Evolutionary conservation across 2,888 invertebrate species (phyloP).

Genomic region (Malthinus seriepunctatus): DNA sequence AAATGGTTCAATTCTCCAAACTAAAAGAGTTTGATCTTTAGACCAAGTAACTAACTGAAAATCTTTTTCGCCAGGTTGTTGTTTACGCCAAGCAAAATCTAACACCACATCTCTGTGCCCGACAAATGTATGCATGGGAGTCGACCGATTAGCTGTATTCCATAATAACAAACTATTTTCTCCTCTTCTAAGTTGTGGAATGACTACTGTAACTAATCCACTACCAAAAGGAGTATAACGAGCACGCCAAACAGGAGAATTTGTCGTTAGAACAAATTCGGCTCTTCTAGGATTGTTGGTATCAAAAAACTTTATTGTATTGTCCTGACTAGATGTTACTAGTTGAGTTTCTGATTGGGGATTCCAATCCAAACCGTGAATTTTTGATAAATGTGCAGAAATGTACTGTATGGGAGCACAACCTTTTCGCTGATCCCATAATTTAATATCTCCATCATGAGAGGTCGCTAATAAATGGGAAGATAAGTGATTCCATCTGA

Average conservation of each 20-base stretch:
- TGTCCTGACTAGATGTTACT: constrained; percentile 93
- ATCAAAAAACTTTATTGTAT: constrained; percentile 93
- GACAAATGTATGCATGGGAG: constrained; percentile 88
- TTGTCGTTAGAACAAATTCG: constrained; percentile 82
- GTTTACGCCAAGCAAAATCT: constrained; percentile 92
- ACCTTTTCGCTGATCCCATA: constrained; percentile 93
- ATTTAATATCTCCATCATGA: constrained; percentile 93
- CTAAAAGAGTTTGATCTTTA: constrained; percentile 86
- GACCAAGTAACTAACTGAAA: constrained; percentile 94
- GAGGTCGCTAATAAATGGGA: constrained; percentile 87
- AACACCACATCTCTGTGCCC: constrained; percentile 93
- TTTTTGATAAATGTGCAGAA: constrained; percentile 87
- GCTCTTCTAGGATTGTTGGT: constrained; percentile 82
- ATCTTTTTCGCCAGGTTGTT: constrained; percentile 61
- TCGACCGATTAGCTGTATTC: constrained; percentile 71
- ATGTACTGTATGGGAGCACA: constrained; percentile 89
- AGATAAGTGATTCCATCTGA: constrained; percentile 89
- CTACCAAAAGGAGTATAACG: constrained; percentile 85
- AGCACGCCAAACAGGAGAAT: constrained; percentile 91
- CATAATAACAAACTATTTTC: constrained; percentile 82
- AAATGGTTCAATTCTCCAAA: constrained; percentile 88
- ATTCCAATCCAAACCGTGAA: constrained; percentile 95
- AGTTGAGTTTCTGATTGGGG: constrained; percentile 81
- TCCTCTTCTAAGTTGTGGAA: constrained; percentile 86
- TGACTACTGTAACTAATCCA: constrained; percentile 88